These are phyloP conservation scores for Galerucella calmariensis DNA, from an alignment of 2,888 invertebrate genomes.

Conservation along the genomic window DNA sequence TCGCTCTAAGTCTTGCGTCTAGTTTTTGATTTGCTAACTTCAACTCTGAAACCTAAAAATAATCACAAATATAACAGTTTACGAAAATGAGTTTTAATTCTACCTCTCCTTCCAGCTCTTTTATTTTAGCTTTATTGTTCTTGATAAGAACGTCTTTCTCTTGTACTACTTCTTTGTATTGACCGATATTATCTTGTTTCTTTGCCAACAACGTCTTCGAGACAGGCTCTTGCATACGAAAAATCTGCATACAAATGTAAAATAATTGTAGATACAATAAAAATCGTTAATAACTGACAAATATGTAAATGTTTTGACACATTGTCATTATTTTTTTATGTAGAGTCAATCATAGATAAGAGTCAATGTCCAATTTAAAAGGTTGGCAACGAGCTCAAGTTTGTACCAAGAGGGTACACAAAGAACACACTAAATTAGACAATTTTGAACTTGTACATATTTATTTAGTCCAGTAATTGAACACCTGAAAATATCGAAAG, in stretches of 20 bases:
- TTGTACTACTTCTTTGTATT: slow-evolving; percentile 49
- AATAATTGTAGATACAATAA: not conserved
- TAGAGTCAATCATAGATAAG: not conserved
- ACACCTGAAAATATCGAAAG: too few species aligned
- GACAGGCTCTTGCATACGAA: slow-evolving; percentile 54
- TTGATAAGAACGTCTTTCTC: slow-evolving; percentile 52
- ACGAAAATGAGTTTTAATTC: not conserved
- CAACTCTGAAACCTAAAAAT: slow-evolving; percentile 35
- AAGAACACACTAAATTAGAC: too few species aligned
- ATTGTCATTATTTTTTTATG: not conserved
- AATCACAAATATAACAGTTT: not conserved
- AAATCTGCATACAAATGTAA: slow-evolving; percentile 47
- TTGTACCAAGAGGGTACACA: not conserved
- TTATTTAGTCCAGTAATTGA: too few species aligned
- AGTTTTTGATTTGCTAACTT: slow-evolving; percentile 43
- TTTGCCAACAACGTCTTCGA: slow-evolving; percentile 48
- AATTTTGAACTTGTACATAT: too few species aligned
- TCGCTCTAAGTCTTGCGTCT: slow-evolving; percentile 33
- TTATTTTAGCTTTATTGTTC: slow-evolving; percentile 47
- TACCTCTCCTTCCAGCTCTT: slow-evolving; percentile 46
- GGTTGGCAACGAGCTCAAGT: not conserved
- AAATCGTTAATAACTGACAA: not conserved
- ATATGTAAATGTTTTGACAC: not conserved
- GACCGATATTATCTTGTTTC: slow-evolving; percentile 43
- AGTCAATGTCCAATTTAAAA: not conserved